Base-by-base conservation (phyloP, 2,797 vertebrate genomes). In the Huso huso region DNA sequence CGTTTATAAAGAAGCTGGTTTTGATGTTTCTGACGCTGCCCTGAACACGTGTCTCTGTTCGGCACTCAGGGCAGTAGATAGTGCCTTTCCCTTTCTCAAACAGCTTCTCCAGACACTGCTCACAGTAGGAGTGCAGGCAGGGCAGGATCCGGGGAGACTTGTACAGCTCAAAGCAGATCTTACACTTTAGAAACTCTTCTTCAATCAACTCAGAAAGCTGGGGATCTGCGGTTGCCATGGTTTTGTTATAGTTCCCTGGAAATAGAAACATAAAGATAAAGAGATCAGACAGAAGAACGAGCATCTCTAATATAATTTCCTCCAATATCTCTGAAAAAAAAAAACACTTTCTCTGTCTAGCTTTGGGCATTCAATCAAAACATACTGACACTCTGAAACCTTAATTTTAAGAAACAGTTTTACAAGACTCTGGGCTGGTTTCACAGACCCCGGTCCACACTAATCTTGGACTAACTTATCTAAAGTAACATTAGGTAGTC, bases 161-260 rank as follows among this genome's bases (percentile, higher is more conserved):
- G 52, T 68, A 74, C 8, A 76, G 61, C 62, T 71, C 73, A 61
- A 68, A 74, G 70, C 73, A 73, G 71, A 76, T 73, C 67, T 73
- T 71, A 49, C 73, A 76, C 37, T 65, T 72, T 64, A 76, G 66
- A 23, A 76, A 76, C 48, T 71, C 71, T 63, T 76, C 75, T 62
- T 64, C 61, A 10, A 76, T 70, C 61, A 71, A 61, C 55, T 70
- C 69, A 52, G 68, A 74, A 18, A 74, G 53, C 6, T 70, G 65
- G 6, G 48, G 8, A 10, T 48, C 55, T 11, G 55, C 18, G 10
- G 53, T 65, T 11, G 71, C 71, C 69, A 73, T 71, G 48, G 9
- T 13, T 37, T 49, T 48, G 61, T 18, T 18, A 18, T 18, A 18
- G 15, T 18, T 18, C 15, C 15, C 15, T 18, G 15, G 15, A 18